These are phyloP conservation scores for Drosophila trapezifrons DNA, from an alignment of 1,140 invertebrate genomes.

Conservation along the genomic window DNA sequence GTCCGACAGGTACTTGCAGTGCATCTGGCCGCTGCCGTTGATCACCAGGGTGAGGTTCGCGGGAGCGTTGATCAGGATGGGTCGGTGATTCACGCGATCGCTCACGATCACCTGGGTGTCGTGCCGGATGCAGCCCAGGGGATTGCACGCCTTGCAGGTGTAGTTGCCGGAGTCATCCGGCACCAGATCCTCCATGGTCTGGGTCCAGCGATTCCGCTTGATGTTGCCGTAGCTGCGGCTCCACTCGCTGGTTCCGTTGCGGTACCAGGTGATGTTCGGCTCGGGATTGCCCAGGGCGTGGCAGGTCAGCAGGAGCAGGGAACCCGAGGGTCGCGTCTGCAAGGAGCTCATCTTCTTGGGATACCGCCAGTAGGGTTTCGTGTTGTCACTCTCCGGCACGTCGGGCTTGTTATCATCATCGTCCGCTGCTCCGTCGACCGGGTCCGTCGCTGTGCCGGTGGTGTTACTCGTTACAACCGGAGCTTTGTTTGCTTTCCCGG, in stretches of 20 bases:
- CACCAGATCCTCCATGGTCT: slow-evolving; percentile 90
- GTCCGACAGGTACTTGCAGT: slow-evolving; percentile 75
- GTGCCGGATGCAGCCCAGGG: slow-evolving; percentile 90
- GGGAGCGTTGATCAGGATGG: slow-evolving; percentile 62
- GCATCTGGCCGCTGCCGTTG: slow-evolving; percentile 68
- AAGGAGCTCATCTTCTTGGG: slow-evolving; percentile 67
- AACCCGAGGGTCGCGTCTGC: slow-evolving; percentile 88
- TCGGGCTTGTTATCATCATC: slow-evolving; percentile 43
- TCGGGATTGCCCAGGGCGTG: slow-evolving; percentile 89
- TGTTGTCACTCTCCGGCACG: slow-evolving; percentile 13
- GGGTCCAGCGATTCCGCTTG: slow-evolving; percentile 87
- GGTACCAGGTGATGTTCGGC: slow-evolving; percentile 92
- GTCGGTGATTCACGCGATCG: slow-evolving; percentile 80
- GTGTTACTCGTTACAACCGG: background rate
- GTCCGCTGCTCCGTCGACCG: slow-evolving; percentile 24
- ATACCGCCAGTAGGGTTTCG: slow-evolving; percentile 59
- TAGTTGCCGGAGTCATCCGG: slow-evolving; percentile 93
- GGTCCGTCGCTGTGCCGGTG: slow-evolving; percentile 24
- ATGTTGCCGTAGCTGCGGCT: slow-evolving; percentile 83
- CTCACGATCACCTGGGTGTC: slow-evolving; percentile 86
- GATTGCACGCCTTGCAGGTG: slow-evolving; percentile 93
- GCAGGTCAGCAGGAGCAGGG: slow-evolving; percentile 87
- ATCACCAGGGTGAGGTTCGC: slow-evolving; percentile 66
- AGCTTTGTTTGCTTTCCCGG: background rate
- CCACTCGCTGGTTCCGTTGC: slow-evolving; percentile 88